These are phyloP conservation scores for Sapayoa aenigma DNA, from an alignment of 2,113 vertebrate genomes.

Conservation along the genomic window DNA sequence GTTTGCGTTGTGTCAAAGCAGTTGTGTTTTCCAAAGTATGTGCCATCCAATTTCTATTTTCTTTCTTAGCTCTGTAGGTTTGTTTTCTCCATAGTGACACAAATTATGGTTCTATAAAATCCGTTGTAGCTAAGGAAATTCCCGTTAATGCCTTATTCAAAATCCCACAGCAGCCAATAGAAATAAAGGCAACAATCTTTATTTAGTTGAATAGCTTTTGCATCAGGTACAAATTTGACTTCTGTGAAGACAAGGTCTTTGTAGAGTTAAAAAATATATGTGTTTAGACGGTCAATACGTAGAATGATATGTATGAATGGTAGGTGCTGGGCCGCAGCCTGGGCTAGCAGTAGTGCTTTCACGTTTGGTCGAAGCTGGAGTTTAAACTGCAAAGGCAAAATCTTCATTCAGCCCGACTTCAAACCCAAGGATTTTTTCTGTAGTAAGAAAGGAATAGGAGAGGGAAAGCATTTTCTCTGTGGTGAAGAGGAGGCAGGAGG, in stretches of 20 bases:
- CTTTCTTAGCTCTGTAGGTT: not conserved
- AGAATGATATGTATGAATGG: not conserved
- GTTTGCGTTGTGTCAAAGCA: not conserved
- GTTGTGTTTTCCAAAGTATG: not conserved
- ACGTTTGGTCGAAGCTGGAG: not conserved
- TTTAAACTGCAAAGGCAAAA: not conserved
- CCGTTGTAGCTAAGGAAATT: not conserved
- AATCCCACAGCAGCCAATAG: not conserved
- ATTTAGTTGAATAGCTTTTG: not conserved
- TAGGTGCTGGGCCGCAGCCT: not conserved
- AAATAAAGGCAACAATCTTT: not conserved
- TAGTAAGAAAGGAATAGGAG: not conserved
- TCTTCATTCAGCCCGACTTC: not conserved
- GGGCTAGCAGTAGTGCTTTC: not conserved
- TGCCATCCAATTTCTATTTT: not conserved
- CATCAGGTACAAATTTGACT: not conserved
- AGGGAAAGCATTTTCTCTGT: not conserved
- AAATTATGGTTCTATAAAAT: not conserved
- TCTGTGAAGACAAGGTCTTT: not conserved
- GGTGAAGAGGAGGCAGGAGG: not conserved
- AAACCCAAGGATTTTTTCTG: not conserved
- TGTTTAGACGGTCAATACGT: not conserved
- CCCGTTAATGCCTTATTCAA: not conserved
- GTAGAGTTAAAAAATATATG: not conserved
- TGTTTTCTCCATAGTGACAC: not conserved